Evolutionary conservation across 2,797 vertebrate species (phyloP), one percentile per base, ranked within the genome.

Genomic region (Gobionotothen gibberifrons): DNA sequence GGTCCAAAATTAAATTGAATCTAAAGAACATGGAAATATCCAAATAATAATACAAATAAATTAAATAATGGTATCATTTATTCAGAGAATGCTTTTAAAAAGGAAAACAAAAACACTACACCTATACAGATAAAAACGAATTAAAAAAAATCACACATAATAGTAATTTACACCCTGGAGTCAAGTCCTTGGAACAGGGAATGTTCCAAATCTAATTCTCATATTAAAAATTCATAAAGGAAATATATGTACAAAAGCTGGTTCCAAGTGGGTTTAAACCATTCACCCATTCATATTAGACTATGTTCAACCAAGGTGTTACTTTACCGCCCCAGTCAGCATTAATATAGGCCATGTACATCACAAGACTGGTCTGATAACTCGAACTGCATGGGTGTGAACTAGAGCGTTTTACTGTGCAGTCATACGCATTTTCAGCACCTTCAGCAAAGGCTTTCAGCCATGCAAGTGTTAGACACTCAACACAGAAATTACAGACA

Each of bases 401-500:
- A 77, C 71, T 22, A 4, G 61, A 73, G 49, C 22, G 6, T 69
- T 49, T 63, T 9, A 59, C 46, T 36, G 58, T 39, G 72, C 59
- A 72, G 57, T 81, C 71, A 43, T 42, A 80, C n/a, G 26, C 22
- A 69, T 81, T 75, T 68, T 49, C 64, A 61, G 75, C 87, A 81
- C 85, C 82, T 87, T 60, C 43, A 74, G 69, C 42, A 55, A 76
- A 81, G 60, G 74, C 79, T 85, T 69, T 86, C 80, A 87, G 68
- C 74, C 47, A 68, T 3, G 51, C 40, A 52, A 71, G 80, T 79
- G 82, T 79, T 26, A 85, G 59, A 73, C 72, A 60, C 76, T 69
- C 44, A n/a, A 75, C 78, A 80, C 72, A 67, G 59, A 83, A 86
- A 81, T 67, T 80, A 79, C 67, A 76, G 69, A 53, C 64, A 61